These are phyloP conservation scores for Sylvia borin DNA, from an alignment of 2,797 vertebrate genomes.

Conservation along the genomic window DNA sequence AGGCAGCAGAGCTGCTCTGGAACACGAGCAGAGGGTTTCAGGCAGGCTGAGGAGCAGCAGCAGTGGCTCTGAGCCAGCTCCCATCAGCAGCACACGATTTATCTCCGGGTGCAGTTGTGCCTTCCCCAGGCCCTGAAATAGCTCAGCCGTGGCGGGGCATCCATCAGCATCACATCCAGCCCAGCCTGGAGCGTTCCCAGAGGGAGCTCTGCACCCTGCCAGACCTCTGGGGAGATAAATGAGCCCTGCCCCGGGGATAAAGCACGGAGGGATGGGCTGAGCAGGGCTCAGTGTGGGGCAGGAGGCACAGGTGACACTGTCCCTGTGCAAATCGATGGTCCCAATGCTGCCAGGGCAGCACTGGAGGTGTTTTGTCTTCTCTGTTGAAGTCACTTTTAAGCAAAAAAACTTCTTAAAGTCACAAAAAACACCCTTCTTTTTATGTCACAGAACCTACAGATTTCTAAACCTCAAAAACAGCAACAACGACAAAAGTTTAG, in stretches of 20 bases:
- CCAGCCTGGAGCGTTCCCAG: not conserved
- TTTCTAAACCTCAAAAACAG: not conserved
- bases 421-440: not conserved
- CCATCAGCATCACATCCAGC: not conserved
- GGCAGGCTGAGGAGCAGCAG: not conserved
- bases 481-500: too few species aligned
- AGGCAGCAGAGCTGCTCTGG: not conserved
- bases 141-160: not conserved
- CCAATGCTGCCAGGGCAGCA: fast-evolving
- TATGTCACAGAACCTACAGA: fast-evolving
- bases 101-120: not conserved
- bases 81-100: not conserved
- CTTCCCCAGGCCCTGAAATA: not conserved
- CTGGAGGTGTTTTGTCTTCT: not conserved
- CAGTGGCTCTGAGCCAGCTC: slow-evolving; percentile 11
- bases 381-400: not conserved
- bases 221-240: not conserved
- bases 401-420: not conserved
- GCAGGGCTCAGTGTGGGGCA: fast-evolving
- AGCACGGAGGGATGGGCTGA: not conserved
- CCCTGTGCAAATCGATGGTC: not conserved
- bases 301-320: not conserved
- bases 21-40: not conserved
- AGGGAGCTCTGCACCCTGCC: not conserved
- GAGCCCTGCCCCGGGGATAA: not conserved